These are phyloP conservation scores for Biston stratarius DNA, from an alignment of 2,888 invertebrate genomes.

Conservation along the genomic window DNA sequence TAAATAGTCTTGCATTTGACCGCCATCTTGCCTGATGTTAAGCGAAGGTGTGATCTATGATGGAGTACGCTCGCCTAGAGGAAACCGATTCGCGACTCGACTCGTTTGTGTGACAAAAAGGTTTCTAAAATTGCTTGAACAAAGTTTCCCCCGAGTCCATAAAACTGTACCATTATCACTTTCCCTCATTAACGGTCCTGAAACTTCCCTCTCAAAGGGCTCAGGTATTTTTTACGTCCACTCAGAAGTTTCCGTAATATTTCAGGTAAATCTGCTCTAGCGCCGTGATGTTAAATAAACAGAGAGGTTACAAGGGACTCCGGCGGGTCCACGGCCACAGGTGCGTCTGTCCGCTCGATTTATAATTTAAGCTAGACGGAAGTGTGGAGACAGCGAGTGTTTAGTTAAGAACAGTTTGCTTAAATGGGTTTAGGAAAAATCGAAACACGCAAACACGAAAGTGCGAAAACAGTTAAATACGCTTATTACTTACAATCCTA, in stretches of 20 bases:
- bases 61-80: too few relatives aligned
- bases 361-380: constrained; percentile 69
- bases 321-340: constrained; percentile 63
- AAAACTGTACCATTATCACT: constrained; percentile 20
- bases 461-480: too few relatives aligned
- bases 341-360: constrained; percentile 70
- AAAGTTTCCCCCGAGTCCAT: constrained; percentile 1
- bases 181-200: constrained; percentile 16
- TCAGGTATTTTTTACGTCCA: constrained; percentile 27
- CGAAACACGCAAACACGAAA: too few relatives aligned
- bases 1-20: too few relatives aligned
- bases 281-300: constrained; percentile 58
- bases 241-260: constrained; percentile 34
- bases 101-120: too few relatives aligned
- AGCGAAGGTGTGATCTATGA: too few relatives aligned
- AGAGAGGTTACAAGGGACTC: constrained; percentile 52
- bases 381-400: constrained; percentile 40
- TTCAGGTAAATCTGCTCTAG: constrained; percentile 35
- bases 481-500: too few relatives aligned
- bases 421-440: not conserved
- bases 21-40: too few relatives aligned
- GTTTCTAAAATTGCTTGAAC: not conserved
- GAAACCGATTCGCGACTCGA: too few relatives aligned
- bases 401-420: not conserved
- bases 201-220: constrained; percentile 21